Evolutionary conservation across 2,797 vertebrate genomes (phyloP), one percentile per base, ranked within the genome.

Genomic region (Coregonus ussuriensis): DNA sequence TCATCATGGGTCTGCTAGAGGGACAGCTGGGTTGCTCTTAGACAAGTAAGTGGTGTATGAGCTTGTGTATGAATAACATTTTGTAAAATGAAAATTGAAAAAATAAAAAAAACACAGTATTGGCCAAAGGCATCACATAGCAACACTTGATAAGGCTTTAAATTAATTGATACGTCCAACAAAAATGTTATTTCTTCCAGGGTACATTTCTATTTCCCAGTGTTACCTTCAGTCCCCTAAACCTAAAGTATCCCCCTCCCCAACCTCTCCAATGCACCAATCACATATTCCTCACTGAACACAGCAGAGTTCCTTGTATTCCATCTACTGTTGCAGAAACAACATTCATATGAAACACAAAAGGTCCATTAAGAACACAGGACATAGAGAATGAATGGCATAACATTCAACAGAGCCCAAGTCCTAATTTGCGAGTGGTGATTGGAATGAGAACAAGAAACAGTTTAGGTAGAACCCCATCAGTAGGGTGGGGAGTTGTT

Each of bases 101-200:
- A 74, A 18, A 52, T 3, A 0, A 47, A 79, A 67, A 67, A 13
- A 82, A 78, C 83, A 79, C 74, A 74, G 56, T 41, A 29, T 41
- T 11, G 65, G 77, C 79, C 15, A 7, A 78, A 74, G 66, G 79
- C 37, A 16, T 74, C 56, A 77, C 76, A 72, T 15, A 77, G 51
- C 74, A 80, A 70, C 77, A 67, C 75, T 29, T 15, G 75, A 83
- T 76, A 84, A 87, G 87, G 86, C 83, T 78, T 33, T 29, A 76
- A 76, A 83, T 37, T 0, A 83, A 75, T 29, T 47, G 56, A 16
- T 67, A 73, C 56, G n/a, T 74, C n/a, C 59, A 68, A 62, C 74
- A 18, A 62, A 37, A 62, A 0, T 63, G 5, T 41, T 0, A 35
- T 37, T 41, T 52, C 41, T 15, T 79, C 65, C 62, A 51, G 63